Base-by-base conservation (phyloP, 2,888 invertebrate species). In the Lacanobia oleracea region DNA sequence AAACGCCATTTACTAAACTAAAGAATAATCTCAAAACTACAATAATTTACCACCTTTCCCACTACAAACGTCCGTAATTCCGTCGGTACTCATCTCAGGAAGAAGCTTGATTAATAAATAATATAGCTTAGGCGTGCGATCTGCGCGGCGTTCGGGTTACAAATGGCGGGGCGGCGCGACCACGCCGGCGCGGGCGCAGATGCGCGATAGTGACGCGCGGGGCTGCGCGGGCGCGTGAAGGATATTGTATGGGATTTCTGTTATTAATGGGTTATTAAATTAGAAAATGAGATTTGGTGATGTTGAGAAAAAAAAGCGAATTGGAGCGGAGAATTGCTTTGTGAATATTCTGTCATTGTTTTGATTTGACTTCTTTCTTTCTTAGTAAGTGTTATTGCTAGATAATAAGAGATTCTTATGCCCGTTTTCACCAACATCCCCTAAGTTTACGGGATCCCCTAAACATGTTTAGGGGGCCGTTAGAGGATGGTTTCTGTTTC, bases 121-220 rank as follows among this genome's bases (percentile, higher is more conserved):
- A 85, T 85, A 84, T 77, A 79, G 70, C 72, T 77, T 81, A 80
- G 77, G 73, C 69, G 73, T 81, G 74, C 74, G 76, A 72, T 74
- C 80, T 83, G 77, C 77, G 72, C 81, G 81, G 84, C 76, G 85
- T 53, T 74, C 83, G 67, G 81, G 80, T 82, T 89, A 90, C 88
- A 89, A 90, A 91, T 91, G 89, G 88, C 75, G 80, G 90, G 91
- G 91, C 87, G 91, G 78, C 40, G 62, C 73, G 45, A 50, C 75
- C 82, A 77, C 72, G 82, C 75, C 68, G 79, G 82, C 81, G 86
- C 82, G 43, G 70, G 81, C 78, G 82, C 75, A 76, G 89, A 89
- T 90, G 78, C 72, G 68, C 75, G 89, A 89, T 90, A 90, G 75
- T 77, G 68, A 80, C 82, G 83, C 82, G 82, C 77, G 67, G 72